These are phyloP conservation scores for Morpho achilles DNA, from an alignment of 2,888 invertebrate genomes.

Conservation along the genomic window DNA sequence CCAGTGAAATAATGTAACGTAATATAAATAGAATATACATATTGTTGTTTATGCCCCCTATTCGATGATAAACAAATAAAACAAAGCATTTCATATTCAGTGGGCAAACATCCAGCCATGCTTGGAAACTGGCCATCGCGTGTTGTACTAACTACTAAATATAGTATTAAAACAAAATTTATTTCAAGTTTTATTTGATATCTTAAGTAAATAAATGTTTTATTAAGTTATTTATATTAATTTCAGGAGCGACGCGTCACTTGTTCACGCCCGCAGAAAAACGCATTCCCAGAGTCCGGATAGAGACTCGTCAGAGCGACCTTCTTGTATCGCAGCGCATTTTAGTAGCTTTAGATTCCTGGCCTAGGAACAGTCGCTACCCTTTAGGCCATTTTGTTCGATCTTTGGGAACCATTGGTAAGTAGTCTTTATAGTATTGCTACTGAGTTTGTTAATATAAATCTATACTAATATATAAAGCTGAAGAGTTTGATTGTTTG, in stretches of 20 bases:
- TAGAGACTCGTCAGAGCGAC: slow-evolving; percentile 96
- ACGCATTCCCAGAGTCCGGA: slow-evolving; percentile 95
- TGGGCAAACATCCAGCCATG: slow-evolving; percentile 11
- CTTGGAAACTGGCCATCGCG: slow-evolving; percentile 8
- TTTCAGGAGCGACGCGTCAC: slow-evolving; percentile 82
- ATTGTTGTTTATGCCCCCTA: no score
- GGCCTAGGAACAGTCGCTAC: slow-evolving; percentile 96
- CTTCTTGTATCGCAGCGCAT: slow-evolving; percentile 90
- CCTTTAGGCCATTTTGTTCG: slow-evolving; percentile 98
- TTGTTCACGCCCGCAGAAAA: slow-evolving; percentile 97
- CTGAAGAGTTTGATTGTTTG: no score
- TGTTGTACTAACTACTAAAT: not conserved
- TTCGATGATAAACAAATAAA: no score
- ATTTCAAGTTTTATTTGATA: not conserved
- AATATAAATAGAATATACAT: no score
- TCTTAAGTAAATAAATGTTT: no score
- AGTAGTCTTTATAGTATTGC: not conserved
- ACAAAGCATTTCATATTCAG: not conserved
- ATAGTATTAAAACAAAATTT: not conserved
- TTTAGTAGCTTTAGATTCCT: slow-evolving; percentile 96
- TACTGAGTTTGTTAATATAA: no score
- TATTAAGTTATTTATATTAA: not conserved
- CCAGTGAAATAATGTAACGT: no score
- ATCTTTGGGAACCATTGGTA: slow-evolving; percentile 89
- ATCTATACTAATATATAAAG: no score